Evolutionary conservation across 2,797 vertebrate species (phyloP), one percentile per base, ranked within the genome.

Genomic region (Anguilla marmorata): DNA sequence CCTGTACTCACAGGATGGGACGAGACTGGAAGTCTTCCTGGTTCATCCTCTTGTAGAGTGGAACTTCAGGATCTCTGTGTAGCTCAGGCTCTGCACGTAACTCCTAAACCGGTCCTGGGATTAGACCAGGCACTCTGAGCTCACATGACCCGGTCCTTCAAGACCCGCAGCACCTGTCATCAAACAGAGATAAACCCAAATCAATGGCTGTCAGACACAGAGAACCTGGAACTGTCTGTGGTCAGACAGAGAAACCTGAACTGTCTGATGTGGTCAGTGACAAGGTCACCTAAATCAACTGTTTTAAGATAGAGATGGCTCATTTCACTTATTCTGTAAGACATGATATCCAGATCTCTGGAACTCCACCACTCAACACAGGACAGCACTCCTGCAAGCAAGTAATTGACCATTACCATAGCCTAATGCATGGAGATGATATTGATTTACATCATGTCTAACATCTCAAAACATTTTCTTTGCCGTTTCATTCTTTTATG

Each of bases 21-120:
- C 95, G 97, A 92, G 97, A 96, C 92, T 97, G 96, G 92, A 96
- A 96, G 91, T 97, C 97, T 79, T 97, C 96, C 88, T 97, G 96
- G 94, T 96, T 97, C 96, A 97, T 97, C 93, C 96, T 97, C 92
- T 96, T 95, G 24, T 96, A 96, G 89, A 96, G 89, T 96, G 96
- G 88, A 97, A 96, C 93, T 97, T 96, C 94, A 97, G 92, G 90
- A 97, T 97, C 94, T 97, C 96, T 0, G 96, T 96, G 90, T 97
- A 95, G 92, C 95, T 95, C 89, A 96, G 93, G 89, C 96, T 97
- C 89, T 96, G 96, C 86, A 95, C 93, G 94, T 96, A 96, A 92
- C 95, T 95, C 94, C 96, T 96, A 93, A 96, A 96, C 89, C 96
- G 96, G 90, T 97, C 96, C 94, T 96, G 93, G 87, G 94, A 96